Evolutionary conservation across 2,888 invertebrate species (phyloP), one percentile per base, ranked within the genome.

Genomic region (Athetis lepigone): DNA sequence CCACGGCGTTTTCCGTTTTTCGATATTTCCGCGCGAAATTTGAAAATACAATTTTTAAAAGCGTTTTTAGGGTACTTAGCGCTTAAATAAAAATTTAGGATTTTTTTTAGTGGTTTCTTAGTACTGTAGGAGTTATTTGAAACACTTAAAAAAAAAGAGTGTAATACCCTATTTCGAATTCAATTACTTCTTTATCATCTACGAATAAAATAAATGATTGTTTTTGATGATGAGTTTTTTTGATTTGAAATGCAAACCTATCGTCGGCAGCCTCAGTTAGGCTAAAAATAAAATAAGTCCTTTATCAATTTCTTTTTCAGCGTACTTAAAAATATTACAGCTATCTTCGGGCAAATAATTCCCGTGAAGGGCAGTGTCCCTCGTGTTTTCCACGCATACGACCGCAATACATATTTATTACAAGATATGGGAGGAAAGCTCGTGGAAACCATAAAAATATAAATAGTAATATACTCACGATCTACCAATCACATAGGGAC

Each of bases 321-420:
- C 45, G 7, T 45, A 39, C 58, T 55, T 50, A 66, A 56, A 56
- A 52, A 47, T 42, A 40, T 40, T 56, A 51, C 23, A 21, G 36
- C 37, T 46, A n/a, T 46, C 33, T 57, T 56, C 7, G 29, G 49
- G 39, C 40, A 68, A 73, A 58, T 69, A 58, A 55, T 51, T 58
- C 46, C n/a, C 33, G 57, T 23, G 52, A 63, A 72, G 69, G 55
- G 45, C 63, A 73, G 36, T 58, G 50, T 69, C 64, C 57, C 54
- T 36, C 11, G 42, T 52, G 42, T 69, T 57, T 55, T 54, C 25
- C 47, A 40, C 50, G 58, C 73, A 72, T 55, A 63, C 55, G 63
- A 52, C 63, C 69, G 69, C 36, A 29, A 73, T 72, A 69, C 71
- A 72, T 72, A 72, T 72, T 72, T 72, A 72, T 72, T 58, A 72